phyloP scores from a whole-genome alignment of 2,113 vertebrate genomes.

The Dasyprocta punctata region DNA sequence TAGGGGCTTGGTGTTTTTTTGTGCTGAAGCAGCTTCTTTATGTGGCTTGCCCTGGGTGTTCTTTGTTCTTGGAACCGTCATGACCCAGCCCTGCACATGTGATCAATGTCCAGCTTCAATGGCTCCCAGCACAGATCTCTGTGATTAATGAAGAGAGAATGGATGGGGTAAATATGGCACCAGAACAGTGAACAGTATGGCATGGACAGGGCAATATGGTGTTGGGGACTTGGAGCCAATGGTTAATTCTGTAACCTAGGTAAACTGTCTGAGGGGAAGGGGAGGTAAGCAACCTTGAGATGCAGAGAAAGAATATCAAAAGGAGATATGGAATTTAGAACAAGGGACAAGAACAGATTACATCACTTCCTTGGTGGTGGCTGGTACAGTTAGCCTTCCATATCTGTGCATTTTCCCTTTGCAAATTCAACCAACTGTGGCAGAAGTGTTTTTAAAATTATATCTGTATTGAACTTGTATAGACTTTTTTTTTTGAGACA shows the following conservation, averaged over 20 bases:
- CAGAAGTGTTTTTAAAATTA: not conserved
- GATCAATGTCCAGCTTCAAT: no score
- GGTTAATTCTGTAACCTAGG: not conserved
- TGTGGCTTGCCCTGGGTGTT: no score
- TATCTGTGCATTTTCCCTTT: not conserved
- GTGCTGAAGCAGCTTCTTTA: no score
- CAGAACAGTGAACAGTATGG: not conserved
- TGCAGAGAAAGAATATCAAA: not conserved
- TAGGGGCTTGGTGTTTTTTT: no score
- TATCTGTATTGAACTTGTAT: not conserved
- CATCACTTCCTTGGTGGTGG: not conserved
- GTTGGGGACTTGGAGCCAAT: not conserved
- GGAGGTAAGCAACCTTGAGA: not conserved
- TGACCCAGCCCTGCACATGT: no score
- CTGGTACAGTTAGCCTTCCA: not conserved
- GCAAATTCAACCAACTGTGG: not conserved
- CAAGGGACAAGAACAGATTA: not conserved
- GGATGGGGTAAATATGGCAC: not conserved
- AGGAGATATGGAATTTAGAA: not conserved
- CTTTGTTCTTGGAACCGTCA: no score
- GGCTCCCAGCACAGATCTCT: not conserved
- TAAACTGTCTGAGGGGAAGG: not conserved
- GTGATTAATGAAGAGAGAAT: not conserved
- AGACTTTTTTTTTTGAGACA: not conserved
- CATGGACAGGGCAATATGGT: not conserved